phyloP scores from a whole-genome alignment of 1,140 invertebrate species.

The Penaeus japonicus region DNA sequence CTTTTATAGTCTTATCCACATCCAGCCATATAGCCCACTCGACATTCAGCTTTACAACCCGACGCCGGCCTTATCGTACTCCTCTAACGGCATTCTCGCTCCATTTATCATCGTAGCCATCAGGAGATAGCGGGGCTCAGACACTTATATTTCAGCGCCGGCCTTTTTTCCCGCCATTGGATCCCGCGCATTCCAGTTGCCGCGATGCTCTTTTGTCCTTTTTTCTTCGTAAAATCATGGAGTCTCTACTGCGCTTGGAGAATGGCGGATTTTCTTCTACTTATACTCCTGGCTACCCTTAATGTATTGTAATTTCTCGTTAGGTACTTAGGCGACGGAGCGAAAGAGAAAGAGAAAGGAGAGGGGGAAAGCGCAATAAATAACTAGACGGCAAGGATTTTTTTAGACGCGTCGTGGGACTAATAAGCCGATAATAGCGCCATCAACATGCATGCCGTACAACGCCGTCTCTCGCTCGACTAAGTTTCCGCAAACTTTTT shows the following conservation, averaged over 20 bases:
- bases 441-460: conserved; percentile 29
- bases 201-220: too few species aligned
- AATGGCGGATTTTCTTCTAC: background rate
- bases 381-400: background rate
- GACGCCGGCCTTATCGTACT: background rate
- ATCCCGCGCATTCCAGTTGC: background rate
- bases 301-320: background rate
- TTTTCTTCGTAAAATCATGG: background rate
- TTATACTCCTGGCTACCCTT: background rate
- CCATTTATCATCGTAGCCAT: conserved; percentile 7
- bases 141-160: background rate
- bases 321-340: background rate
- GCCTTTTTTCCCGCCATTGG: background rate
- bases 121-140: background rate
- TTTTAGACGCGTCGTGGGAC: conserved; percentile 17
- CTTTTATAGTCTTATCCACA: background rate
- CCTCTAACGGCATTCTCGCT: conserved; percentile 11
- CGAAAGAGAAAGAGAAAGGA: background rate
- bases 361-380: background rate
- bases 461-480: background rate
- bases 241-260: background rate
- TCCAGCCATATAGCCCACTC: conserved; percentile 3
- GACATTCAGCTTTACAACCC: background rate
- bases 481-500: too few species aligned
- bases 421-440: conserved; percentile 49